Percentiles rank a stretch among this genome's conserved stretches.
These are phyloP conservation scores for Penaeus japonicus DNA, from an alignment of 1,140 invertebrate genomes.

Conservation along the genomic window DNA sequence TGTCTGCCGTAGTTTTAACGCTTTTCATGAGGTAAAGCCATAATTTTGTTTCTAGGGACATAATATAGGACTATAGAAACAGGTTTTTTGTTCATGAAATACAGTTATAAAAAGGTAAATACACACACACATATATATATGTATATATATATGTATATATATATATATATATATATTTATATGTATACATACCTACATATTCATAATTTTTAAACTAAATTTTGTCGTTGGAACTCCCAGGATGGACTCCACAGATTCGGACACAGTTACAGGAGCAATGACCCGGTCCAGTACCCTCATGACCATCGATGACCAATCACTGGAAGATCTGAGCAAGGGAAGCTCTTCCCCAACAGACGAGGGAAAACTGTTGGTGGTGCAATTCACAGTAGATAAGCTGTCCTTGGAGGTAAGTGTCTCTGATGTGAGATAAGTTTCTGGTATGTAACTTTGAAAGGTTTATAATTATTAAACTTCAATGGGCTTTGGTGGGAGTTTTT, in stretches of 20 bases:
- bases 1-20: background rate
- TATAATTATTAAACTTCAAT: background rate
- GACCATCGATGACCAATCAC: slow-evolving; percentile 8
- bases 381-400: slow-evolving; percentile 88
- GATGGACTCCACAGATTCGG: slow-evolving; percentile 22
- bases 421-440: background rate
- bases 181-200: background rate
- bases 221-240: background rate
- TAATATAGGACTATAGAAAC: background rate
- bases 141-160: background rate
- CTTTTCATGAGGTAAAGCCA: no score
- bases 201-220: background rate
- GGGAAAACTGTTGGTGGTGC: slow-evolving; percentile 79
- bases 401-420: slow-evolving; percentile 72
- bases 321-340: background rate
- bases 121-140: background rate
- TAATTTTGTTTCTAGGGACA: no score
- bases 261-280: background rate
- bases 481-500: no score
- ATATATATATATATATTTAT: background rate
- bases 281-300: slow-evolving; percentile 21
- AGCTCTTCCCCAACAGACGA: slow-evolving; percentile 60
- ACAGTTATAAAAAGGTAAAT: background rate
- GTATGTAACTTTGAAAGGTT: background rate
- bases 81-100: background rate